These are phyloP conservation scores for Glaucidium brasilianum DNA, from an alignment of 2,113 vertebrate genomes.

Conservation along the genomic window DNA sequence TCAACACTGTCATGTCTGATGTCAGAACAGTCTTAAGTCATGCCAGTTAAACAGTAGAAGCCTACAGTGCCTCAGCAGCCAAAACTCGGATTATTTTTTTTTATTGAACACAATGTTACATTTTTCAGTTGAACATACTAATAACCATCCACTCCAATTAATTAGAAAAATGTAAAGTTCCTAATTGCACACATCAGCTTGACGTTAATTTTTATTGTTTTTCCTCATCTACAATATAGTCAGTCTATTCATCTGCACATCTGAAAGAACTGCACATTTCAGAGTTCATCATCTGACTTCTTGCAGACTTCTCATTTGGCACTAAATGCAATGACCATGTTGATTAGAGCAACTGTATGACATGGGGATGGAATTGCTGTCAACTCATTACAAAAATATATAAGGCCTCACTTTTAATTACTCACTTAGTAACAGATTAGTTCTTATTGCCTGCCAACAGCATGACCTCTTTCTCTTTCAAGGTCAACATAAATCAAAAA, in stretches of 20 bases:
- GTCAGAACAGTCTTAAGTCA: not conserved
- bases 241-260: conserved; percentile 61
- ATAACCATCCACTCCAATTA: not conserved
- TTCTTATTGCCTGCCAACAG: conserved; percentile 74
- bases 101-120: not conserved
- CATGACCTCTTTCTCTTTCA: conserved; percentile 55
- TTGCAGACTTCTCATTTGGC: conserved; percentile 79
- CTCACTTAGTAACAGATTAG: conserved; percentile 76
- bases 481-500: conserved; percentile 73
- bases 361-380: conserved; percentile 78
- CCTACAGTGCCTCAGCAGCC: not conserved
- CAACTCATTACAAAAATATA: conserved; percentile 85
- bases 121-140: conserved; percentile 11
- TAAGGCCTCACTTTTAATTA: conserved; percentile 88
- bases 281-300: conserved; percentile 74
- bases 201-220: not conserved
- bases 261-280: conserved; percentile 30
- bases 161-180: conserved; percentile 1
- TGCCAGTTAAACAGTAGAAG: not conserved
- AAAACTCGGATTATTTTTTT: not conserved
- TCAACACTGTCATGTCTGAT: not conserved
- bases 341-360: conserved; percentile 75
- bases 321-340: conserved; percentile 78
- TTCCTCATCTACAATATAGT: conserved; percentile 26
- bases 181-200: conserved; percentile 8